phyloP scores from a whole-genome alignment of 2,113 vertebrate species.

The Litocranius walleri region DNA sequence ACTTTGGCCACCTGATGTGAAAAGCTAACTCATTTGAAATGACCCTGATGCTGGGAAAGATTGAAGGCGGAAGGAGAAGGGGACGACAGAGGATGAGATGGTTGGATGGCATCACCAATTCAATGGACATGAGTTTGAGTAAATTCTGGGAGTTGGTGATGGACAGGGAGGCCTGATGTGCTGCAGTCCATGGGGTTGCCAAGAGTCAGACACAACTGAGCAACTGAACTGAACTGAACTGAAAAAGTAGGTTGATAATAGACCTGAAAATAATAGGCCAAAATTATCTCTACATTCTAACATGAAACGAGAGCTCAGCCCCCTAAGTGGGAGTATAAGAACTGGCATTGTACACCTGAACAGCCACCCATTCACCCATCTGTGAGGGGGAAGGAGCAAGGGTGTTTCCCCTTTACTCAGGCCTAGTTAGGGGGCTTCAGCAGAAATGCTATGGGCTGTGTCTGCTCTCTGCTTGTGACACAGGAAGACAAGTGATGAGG shows the following conservation, averaged over 20 bases:
- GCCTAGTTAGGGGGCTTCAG: neutral
- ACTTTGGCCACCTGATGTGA: neutral
- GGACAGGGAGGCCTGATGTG: neutral
- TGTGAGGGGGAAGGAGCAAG: neutral
- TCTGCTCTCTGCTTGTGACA: neutral
- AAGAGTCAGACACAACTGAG: neutral
- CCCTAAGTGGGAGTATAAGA: neutral
- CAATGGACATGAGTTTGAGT: neutral
- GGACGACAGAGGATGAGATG: neutral
- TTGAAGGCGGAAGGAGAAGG: neutral
- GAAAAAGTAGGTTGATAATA: neutral
- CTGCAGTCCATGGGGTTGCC: neutral
- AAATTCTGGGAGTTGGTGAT: neutral
- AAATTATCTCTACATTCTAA: neutral
- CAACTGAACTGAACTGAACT: neutral
- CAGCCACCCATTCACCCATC: neutral
- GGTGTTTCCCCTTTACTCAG: neutral
- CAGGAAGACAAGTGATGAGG: neutral
- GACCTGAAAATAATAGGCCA: neutral
- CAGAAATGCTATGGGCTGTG: neutral
- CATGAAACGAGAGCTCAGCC: neutral
- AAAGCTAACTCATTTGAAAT: neutral
- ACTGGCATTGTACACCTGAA: too few relatives aligned
- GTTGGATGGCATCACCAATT: neutral
- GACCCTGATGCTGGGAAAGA: neutral